Conservation (phyloP, 1,140 invertebrate genomes). For the Homarus americanus region DNA sequence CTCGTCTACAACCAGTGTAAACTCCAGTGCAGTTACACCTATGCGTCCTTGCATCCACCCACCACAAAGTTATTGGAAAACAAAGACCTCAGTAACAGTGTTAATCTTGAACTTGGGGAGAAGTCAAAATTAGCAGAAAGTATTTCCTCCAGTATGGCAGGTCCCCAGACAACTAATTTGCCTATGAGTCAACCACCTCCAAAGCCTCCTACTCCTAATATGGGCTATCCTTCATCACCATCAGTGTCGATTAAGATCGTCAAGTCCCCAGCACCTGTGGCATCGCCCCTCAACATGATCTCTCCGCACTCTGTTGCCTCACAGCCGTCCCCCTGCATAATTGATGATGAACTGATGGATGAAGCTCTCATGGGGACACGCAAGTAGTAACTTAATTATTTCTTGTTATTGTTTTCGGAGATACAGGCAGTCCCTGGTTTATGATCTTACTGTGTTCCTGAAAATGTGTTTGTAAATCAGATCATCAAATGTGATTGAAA, state of each 20-base stretch:
- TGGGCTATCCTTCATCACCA: slow-evolving; percentile 79
- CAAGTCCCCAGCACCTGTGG: slow-evolving; percentile 86
- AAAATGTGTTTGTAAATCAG: too few relatives aligned
- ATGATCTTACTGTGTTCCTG: too few relatives aligned
- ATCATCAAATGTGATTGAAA: too few relatives aligned
- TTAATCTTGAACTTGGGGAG: slow-evolving; percentile 32
- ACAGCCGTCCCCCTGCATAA: slow-evolving; percentile 85
- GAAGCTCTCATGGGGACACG: slow-evolving; percentile 87
- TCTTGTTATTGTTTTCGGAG: neutral
- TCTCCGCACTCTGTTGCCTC: slow-evolving; percentile 65
- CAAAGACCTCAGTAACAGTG: slow-evolving; percentile 26
- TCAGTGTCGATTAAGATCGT: slow-evolving; percentile 88
- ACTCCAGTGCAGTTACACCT: slow-evolving; percentile 32
- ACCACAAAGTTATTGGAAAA: slow-evolving; percentile 28
- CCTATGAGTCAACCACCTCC: slow-evolving; percentile 32
- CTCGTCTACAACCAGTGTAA: slow-evolving; percentile 57
- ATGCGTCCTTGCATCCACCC: slow-evolving; percentile 65
- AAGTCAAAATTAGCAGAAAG: slow-evolving; percentile 36
- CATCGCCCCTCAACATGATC: slow-evolving; percentile 76
- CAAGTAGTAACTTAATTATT: slow-evolving; percentile 37
- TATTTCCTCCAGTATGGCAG: slow-evolving; percentile 28
- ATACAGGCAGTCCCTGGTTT: too few relatives aligned
- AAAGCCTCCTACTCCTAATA: slow-evolving; percentile 26
- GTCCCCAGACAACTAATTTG: slow-evolving; percentile 44
- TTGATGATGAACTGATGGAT: slow-evolving; percentile 93